Evolutionary conservation across 2,797 vertebrate genomes (phyloP).

Genomic region (Propithecus deckenii): DNA sequence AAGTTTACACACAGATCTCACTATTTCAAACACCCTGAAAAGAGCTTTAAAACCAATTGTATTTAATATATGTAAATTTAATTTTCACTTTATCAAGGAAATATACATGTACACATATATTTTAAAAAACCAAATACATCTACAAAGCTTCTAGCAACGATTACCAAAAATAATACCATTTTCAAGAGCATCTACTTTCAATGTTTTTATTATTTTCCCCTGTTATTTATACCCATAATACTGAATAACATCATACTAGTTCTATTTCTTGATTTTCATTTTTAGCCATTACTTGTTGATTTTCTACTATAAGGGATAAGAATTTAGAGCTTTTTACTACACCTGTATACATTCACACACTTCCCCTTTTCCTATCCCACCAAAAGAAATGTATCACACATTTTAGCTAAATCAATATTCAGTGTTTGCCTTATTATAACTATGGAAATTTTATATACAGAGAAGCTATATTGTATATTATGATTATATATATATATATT

Average conservation of each 20-base stretch:
- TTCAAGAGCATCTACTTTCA: neutral
- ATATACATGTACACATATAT: neutral
- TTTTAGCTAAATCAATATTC: constrained; percentile 28
- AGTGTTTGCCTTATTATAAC: constrained; percentile 11
- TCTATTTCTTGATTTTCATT: constrained; percentile 4
- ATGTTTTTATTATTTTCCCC: neutral
- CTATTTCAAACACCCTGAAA: neutral
- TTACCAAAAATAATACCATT: neutral
- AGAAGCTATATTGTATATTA: neutral
- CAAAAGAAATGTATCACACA: constrained; percentile 5
- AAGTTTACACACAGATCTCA: neutral
- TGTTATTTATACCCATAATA: neutral
- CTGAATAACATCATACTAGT: constrained; percentile 20
- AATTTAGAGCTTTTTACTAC: neutral
- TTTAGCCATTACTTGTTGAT: constrained; percentile 31
- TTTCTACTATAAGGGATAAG: constrained; percentile 3
- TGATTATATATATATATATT: neutral
- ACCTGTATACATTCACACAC: neutral
- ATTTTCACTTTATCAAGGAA: constrained; percentile 21
- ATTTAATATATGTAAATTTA: constrained; percentile 17
- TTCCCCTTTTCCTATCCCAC: neutral
- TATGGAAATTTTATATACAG: neutral
- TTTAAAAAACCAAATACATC: neutral
- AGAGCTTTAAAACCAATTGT: neutral
- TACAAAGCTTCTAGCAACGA: neutral